Evolutionary conservation across 2,888 invertebrate species (phyloP), one percentile per base, ranked within the genome.

Genomic region (Drosophila pseudotakahashii): DNA sequence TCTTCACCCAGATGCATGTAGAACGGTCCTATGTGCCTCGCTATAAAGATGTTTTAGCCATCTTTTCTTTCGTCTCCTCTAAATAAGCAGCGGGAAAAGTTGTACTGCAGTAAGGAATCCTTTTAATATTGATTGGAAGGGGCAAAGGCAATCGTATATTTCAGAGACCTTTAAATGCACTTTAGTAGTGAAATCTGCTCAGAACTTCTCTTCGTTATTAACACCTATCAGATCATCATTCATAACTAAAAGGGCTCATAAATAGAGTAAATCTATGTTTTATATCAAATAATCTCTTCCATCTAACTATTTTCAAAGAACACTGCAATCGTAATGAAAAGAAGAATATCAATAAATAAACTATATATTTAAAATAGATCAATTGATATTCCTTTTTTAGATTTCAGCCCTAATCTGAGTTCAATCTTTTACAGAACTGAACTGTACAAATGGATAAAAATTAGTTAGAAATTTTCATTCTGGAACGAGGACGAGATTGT

Each of bases 11-110:
- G 58, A 34, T 62, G 36, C 48, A 52, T 34, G 55, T 57, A 61
- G 36, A 76, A 50, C 59, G 63, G 41, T 63, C 67, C 53, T 70
- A 39, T 50, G 39, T 50, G 51, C 54, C 39, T 52, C 39, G 52
- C 30, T 53, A 52, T 32, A 58, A 53, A 58, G 52, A 14, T 41
- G 23, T 9, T 41, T 53, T 53, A 54, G 30, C 23, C 58, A 34
- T 11, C 54, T 23, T 32, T 39, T 53, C 32, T 37, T 48, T 50
- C 6, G n/a, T 7, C 16, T 16, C 13, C 11, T 13, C 7, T 41
- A 59, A 32, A 23, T 23, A 59, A 53, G 23, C 30, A 19, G 3
- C 19, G 53, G 30, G 19, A 32, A 41, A 23, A 14, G 32, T 36
- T 16, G 5, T 14, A 45, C 26, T 41, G 3, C 41, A 14, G 39